These are phyloP conservation scores for Tigriopus californicus DNA, from an alignment of 2,888 invertebrate genomes.

Conservation along the genomic window DNA sequence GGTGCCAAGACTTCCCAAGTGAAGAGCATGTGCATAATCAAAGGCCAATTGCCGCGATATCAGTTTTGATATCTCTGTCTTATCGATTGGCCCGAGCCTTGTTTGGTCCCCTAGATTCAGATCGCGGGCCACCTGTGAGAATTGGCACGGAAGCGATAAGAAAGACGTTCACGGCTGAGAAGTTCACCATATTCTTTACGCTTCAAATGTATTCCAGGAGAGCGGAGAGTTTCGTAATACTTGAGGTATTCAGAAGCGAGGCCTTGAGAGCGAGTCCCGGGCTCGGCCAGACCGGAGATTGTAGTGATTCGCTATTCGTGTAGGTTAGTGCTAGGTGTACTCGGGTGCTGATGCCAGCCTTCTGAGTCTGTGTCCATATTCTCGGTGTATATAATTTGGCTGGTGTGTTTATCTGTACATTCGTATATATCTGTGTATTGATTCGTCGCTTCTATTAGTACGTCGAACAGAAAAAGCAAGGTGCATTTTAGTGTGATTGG, in stretches of 20 bases:
- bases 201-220: not conserved
- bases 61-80: constrained; percentile 39
- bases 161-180: constrained; percentile 43
- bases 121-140: constrained; percentile 42
- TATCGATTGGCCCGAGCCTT: constrained; percentile 40
- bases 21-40: constrained; percentile 78
- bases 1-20: constrained; percentile 62
- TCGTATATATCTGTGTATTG: no score
- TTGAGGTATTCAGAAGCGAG: constrained; percentile 52
- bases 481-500: constrained; percentile 84
- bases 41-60: constrained; percentile 40
- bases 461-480: constrained; percentile 61
- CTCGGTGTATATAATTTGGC: no score
- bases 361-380: constrained; percentile 87
- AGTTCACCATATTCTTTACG: not conserved
- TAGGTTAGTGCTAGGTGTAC: constrained; percentile 17
- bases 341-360: constrained; percentile 73
- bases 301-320: no score
- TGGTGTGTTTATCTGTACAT: no score
- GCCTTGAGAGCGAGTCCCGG: constrained; percentile 62
- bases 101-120: constrained; percentile 42
- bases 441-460: constrained; percentile 83
- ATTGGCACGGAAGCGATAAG: constrained; percentile 65
- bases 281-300: no score
- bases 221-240: constrained; percentile 36